A percentile compares a stretch with the other conserved stretches of the same genome.
Evolutionary conservation across 1,140 invertebrate genomes (phyloP).

Genomic region (Penaeus chinensis): DNA sequence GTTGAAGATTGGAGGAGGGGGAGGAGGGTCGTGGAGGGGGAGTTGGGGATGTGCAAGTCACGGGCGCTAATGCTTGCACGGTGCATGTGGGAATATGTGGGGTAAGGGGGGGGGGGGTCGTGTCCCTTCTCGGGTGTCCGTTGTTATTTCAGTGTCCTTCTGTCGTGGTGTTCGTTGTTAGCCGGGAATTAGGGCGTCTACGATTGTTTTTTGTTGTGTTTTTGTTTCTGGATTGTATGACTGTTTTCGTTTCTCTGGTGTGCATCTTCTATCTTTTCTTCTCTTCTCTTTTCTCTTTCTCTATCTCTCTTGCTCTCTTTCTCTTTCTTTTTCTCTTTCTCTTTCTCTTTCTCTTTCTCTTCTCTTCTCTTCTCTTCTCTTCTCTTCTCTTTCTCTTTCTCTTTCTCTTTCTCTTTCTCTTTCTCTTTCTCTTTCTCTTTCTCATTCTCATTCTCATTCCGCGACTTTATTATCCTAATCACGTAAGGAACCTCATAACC

Average conservation of each 20-base stretch:
- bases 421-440: background rate
- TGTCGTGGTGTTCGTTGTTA: too few relatives aligned
- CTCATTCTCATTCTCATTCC: constrained; percentile 2
- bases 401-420: background rate
- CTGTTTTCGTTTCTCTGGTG: too few relatives aligned
- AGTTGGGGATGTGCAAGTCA: too few relatives aligned
- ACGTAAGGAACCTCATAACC: background rate
- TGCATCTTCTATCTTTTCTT: too few relatives aligned
- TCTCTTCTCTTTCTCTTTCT: background rate
- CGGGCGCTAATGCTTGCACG: too few relatives aligned
- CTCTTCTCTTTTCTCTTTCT: background rate
- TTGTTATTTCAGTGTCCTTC: too few relatives aligned
- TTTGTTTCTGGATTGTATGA: too few relatives aligned
- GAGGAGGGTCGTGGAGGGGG: background rate
- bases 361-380: background rate
- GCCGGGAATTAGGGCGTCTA: too few relatives aligned
- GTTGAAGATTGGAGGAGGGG: background rate
- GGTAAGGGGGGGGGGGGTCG: too few relatives aligned
- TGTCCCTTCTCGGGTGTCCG: too few relatives aligned
- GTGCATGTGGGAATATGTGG: too few relatives aligned
- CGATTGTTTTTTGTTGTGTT: too few relatives aligned
- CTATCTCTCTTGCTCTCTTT: background rate
- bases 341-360: background rate
- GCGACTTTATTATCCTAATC: background rate
- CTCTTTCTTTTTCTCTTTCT: background rate